Conservation (phyloP, 92 coral and sea anemone genomes). For the Phenganax stokvisi region DNA sequence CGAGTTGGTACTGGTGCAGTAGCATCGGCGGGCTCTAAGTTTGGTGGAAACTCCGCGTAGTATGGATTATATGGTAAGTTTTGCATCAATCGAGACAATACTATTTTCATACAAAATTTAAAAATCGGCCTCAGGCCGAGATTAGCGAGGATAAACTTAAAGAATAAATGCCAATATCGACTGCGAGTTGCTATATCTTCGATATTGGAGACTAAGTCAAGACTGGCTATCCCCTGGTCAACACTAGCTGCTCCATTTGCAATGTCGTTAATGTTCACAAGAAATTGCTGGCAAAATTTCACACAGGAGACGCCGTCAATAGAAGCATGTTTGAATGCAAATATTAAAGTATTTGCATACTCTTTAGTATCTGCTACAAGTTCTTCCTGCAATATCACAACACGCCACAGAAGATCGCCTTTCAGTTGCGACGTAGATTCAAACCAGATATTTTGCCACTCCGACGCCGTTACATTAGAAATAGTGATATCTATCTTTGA, state of each 20-base stretch:
- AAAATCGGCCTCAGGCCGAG: neutral
- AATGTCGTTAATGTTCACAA: neutral
- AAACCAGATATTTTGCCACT: neutral
- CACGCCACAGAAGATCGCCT: neutral
- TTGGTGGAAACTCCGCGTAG: constrained; percentile 11
- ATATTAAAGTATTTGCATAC: neutral
- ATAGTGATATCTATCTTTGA: neutral
- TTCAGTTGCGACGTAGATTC: neutral
- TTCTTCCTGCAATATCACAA: constrained; percentile 5
- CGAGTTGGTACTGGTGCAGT: neutral
- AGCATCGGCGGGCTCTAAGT: neutral
- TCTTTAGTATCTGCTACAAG: neutral
- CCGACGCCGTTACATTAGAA: neutral
- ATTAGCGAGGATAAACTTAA: no score
- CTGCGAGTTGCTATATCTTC: no score
- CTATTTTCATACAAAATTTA: neutral
- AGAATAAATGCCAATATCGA: no score
- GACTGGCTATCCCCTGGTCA: no score
- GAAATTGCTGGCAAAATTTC: constrained; percentile 17
- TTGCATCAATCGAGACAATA: neutral
- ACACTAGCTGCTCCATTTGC: neutral
- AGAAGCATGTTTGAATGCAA: neutral
- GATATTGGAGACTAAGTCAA: no score
- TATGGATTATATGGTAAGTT: neutral
- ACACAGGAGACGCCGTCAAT: constrained; percentile 5